Percentiles rank a stretch among this genome's conserved stretches.
These are phyloP conservation scores for Drosophila murphyi DNA, from an alignment of 1,140 invertebrate species.

Conservation along the genomic window DNA sequence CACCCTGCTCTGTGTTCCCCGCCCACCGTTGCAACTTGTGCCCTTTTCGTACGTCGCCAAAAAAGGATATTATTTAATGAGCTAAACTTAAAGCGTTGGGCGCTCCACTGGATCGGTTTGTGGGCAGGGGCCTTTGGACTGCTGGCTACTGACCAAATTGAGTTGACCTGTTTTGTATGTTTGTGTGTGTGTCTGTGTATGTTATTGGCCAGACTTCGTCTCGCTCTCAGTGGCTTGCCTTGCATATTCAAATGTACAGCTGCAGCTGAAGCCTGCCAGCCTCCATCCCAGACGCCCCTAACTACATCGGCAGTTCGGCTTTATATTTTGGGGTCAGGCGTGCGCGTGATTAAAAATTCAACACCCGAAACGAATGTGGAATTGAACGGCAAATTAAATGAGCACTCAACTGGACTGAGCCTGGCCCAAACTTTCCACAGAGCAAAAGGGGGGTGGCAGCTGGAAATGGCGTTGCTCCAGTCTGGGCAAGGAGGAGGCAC, in stretches of 20 bases:
- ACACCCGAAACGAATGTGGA: slow-evolving; percentile 79
- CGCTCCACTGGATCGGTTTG: slow-evolving; percentile 26
- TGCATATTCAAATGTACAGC: slow-evolving; percentile 65
- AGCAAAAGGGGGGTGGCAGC: not conserved
- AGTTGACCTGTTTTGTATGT: slow-evolving; percentile 62
- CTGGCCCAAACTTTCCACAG: not conserved
- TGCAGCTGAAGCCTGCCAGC: slow-evolving; percentile 8
- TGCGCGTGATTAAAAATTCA: slow-evolving; percentile 81
- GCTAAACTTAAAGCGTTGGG: slow-evolving; percentile 76
- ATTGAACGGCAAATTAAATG: slow-evolving; percentile 79
- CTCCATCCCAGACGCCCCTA: not conserved
- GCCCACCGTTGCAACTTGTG: too few species aligned
- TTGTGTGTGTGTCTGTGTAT: slow-evolving; percentile 8
- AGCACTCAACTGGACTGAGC: slow-evolving; percentile 41
- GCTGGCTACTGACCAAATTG: slow-evolving; percentile 56
- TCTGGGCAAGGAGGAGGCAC: too few species aligned
- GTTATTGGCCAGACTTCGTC: slow-evolving; percentile 21
- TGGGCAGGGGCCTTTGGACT: slow-evolving; percentile 10
- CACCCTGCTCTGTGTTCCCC: not conserved
- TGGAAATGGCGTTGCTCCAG: too few species aligned
- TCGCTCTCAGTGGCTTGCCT: slow-evolving; percentile 44
- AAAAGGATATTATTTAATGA: slow-evolving; percentile 83
- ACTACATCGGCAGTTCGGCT: slow-evolving; percentile 7
- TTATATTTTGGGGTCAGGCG: slow-evolving; percentile 52
- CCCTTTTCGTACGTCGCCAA: slow-evolving; percentile 35